Conservation (phyloP, 1,140 invertebrate genomes). For the Pseudoatta argentina region DNA sequence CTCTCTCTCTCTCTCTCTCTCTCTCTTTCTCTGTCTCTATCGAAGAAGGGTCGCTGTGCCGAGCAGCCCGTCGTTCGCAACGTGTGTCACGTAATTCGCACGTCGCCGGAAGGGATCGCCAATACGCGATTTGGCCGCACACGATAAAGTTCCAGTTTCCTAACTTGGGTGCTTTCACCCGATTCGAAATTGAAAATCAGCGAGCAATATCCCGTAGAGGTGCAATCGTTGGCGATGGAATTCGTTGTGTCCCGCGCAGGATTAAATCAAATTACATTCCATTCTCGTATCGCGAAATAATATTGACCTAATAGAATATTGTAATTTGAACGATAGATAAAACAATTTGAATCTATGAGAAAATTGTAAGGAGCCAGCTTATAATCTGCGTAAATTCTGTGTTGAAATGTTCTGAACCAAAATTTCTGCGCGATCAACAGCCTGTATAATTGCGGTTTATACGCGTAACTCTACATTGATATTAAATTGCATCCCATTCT, state of each 20-base stretch:
- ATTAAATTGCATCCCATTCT: conserved; percentile 12
- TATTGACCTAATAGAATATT: not conserved
- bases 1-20: not conserved
- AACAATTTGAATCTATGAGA: not conserved
- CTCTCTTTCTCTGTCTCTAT: not conserved
- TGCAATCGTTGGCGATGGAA: not conserved
- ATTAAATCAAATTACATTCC: conserved; percentile 7
- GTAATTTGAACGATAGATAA: not conserved
- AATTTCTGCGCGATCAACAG: conserved; percentile 6
- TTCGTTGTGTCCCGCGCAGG: not conserved
- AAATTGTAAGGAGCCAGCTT: not conserved
- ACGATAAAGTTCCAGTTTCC: conserved; percentile 9
- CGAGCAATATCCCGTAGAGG: not conserved
- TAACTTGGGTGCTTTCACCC: not conserved
- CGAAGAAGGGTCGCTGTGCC: not conserved
- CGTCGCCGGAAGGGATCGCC: conserved; percentile 22
- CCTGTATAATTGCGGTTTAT: not conserved
- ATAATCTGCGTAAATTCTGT: not conserved
- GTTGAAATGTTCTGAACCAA: not conserved
- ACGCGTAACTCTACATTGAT: not conserved
- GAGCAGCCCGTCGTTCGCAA: not conserved
- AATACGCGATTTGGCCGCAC: conserved; percentile 9
- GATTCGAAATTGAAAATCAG: conserved; percentile 6
- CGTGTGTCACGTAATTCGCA: conserved; percentile 35
- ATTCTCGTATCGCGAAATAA: not conserved